Evolutionary conservation across 2,888 invertebrate genomes (phyloP).

Genomic region (Coelinius sp.): DNA sequence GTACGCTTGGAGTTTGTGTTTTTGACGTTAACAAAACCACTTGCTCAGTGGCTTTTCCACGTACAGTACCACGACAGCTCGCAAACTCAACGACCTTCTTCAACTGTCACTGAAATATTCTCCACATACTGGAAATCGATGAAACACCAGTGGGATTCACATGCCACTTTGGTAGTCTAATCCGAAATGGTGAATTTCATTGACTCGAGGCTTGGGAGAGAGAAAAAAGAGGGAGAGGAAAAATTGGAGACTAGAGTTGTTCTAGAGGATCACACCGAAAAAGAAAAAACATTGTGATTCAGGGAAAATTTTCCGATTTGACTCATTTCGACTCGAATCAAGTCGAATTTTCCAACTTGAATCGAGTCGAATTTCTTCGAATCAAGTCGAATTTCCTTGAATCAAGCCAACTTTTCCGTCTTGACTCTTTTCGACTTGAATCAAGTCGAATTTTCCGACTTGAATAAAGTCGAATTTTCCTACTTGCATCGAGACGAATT

Average conservation of each 20-base stretch:
- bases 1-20: constrained; percentile 16
- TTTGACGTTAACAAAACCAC: constrained; percentile 30
- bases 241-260: neutral
- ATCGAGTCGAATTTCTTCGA: too few species aligned
- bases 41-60: neutral
- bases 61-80: neutral
- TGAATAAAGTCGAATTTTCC: too few species aligned
- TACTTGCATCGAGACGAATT: too few species aligned
- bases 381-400: too few species aligned
- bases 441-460: too few species aligned
- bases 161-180: constrained; percentile 46
- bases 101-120: constrained; percentile 27
- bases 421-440: too few species aligned
- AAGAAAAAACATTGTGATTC: too few species aligned
- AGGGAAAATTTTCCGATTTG: too few species aligned
- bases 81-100: neutral
- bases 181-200: constrained; percentile 19
- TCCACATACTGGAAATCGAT: constrained; percentile 33
- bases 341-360: too few species aligned
- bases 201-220: neutral
- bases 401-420: too few species aligned
- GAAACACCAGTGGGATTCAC: constrained; percentile 21
- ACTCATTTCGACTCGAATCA: too few species aligned
- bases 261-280: too few species aligned
- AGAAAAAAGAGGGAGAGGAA: neutral